Evolutionary conservation across 1,140 invertebrate genomes (phyloP), one percentile per base, ranked within the genome.

Genomic region (Euwallacea similis): DNA sequence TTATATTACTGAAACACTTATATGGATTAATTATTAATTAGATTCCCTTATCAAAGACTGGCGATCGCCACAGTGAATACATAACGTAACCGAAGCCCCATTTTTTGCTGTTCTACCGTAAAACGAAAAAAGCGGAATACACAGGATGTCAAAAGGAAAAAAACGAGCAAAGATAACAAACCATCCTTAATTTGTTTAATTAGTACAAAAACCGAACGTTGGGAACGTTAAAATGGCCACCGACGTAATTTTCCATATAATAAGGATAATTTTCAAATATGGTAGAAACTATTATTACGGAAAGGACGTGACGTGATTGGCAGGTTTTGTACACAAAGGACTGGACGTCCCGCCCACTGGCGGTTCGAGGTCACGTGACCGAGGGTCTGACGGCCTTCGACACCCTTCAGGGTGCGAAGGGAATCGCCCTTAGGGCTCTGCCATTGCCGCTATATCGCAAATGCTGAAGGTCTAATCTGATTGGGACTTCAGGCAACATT

Each of bases 241-340:
- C 76, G 58, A 62, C 70, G 72, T 77, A 79, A 79, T 79, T 79
- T 79, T 77, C 76, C 71, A 67, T 70, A 76, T 79, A 79, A 79
- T 79, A 77, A 76, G 77, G 77, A 79, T 76, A 77, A 79, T 79
- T 79, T 79, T 79, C 77, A 79, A 79, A 79, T 79, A 79, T 79
- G 77, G 77, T 77, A 71, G 77, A 75, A 70, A 73, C 74, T 78
- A 76, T 77, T 76, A 77, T 78, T 77, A 78, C 55, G 75, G 71
- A 66, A 68, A 73, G 59, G 53, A 74, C 61, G 61, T 76, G 68
- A 64, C 72, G 69, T 64, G 73, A 78, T 78, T 78, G 77, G 77
- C 64, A 73, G 76, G 53, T 69, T 58, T 33, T 43, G 60, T 62
- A 71, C 67, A 69, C 67, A 69, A 69, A 69, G 67, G 67, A 69